phyloP scores from a whole-genome alignment of 2,113 vertebrate genomes.

The Acanthisitta chloris region DNA sequence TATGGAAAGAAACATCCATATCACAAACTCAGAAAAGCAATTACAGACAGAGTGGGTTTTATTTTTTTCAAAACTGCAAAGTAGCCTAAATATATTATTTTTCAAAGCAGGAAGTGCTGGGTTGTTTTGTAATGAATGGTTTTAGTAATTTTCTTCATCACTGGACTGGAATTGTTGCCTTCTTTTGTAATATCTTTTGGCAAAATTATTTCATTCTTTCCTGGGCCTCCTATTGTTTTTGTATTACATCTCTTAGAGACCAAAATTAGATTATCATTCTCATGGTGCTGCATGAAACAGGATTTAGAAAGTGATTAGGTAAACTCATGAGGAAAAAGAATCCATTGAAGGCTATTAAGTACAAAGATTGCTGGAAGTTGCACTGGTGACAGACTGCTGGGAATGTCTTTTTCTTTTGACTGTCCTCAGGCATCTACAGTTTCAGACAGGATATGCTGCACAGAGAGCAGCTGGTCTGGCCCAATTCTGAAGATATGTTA shows the following conservation, averaged over 20 bases:
- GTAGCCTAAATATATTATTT: not conserved
- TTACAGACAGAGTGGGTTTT: not conserved
- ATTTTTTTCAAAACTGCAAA: not conserved
- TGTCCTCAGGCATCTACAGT: not conserved
- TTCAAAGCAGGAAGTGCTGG: not conserved
- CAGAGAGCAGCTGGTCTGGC: not conserved
- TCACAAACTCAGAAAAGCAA: not conserved
- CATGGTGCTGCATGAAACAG: constrained; percentile 9
- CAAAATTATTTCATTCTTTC: constrained; percentile 2
- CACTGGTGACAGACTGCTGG: not conserved
- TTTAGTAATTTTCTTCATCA: constrained; percentile 9
- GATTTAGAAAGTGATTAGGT: constrained; percentile 37
- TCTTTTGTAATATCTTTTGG: constrained; percentile 11
- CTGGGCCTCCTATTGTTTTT: constrained; percentile 32
- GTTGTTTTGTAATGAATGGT: constrained; percentile 1
- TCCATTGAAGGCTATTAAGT: not conserved
- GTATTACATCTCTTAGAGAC: not conserved
- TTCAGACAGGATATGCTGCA: not conserved
- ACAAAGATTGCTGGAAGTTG: not conserved
- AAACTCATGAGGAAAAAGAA: not conserved
- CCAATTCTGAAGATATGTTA: not conserved
- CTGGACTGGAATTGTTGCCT: not conserved
- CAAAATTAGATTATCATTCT: constrained; percentile 31
- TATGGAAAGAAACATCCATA: not conserved
- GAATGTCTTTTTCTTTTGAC: not conserved